Percentiles rank a stretch among this genome's conserved stretches.
Conservation (phyloP, 1,140 invertebrate species). For the Papilio polyxenes region DNA sequence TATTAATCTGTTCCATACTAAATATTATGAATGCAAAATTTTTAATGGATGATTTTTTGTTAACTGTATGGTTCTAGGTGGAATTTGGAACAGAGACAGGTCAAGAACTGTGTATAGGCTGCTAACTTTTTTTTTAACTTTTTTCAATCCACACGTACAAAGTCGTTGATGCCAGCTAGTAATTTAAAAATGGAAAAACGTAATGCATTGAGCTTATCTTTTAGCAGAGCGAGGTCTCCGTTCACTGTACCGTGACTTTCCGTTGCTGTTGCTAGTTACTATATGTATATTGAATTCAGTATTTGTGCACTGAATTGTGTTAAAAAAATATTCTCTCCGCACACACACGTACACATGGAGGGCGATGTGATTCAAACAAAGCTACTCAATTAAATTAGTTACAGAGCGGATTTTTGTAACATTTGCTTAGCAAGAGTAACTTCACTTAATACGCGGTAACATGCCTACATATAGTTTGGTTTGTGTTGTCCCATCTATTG, state of each 20-base stretch:
- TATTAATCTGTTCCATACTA: too few relatives aligned
- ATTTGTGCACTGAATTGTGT: constrained; percentile 18
- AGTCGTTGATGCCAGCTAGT: not conserved
- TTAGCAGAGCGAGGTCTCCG: constrained; percentile 28
- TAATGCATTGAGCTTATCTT: not conserved
- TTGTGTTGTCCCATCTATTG: too few relatives aligned
- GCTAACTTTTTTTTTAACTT: too few relatives aligned
- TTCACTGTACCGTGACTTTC: constrained; percentile 20
- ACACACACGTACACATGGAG: not conserved
- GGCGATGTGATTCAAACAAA: not conserved
- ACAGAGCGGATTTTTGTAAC: not conserved
- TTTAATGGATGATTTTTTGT: too few relatives aligned
- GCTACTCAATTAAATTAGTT: not conserved
- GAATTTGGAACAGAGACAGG: too few relatives aligned
- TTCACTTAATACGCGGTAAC: not conserved
- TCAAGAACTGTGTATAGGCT: too few relatives aligned
- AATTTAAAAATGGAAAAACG: constrained; percentile 10
- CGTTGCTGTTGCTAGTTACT: too few relatives aligned
- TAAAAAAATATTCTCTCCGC: not conserved
- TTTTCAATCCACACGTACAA: too few relatives aligned
- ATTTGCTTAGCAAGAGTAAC: not conserved
- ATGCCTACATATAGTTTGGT: not conserved
- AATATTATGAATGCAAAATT: too few relatives aligned
- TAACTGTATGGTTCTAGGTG: too few relatives aligned
- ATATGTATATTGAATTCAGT: not conserved